Evolutionary conservation across 1,140 invertebrate genomes (phyloP).

Genomic region (Saxidomus purpurata): DNA sequence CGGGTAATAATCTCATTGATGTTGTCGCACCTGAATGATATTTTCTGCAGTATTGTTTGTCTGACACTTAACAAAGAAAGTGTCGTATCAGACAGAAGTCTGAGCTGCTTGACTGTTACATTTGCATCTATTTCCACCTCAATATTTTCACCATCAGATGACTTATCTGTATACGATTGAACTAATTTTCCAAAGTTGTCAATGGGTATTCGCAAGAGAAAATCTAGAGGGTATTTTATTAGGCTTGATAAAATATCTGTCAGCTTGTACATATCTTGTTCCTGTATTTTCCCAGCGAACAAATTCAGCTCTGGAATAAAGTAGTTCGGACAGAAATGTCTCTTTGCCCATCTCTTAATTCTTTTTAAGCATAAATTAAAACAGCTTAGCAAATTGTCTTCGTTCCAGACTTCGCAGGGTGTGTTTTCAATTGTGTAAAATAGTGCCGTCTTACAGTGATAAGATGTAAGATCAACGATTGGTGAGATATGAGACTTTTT

Average conservation of each 20-base stretch:
- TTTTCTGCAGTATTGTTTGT: neutral
- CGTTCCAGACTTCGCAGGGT: neutral
- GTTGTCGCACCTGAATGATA: neutral
- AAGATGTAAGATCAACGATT: neutral
- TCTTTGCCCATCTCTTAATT: neutral
- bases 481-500: slow-evolving; percentile 20
- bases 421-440: slow-evolving; percentile 37
- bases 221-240: neutral
- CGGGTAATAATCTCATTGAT: neutral
- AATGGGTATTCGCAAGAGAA: neutral
- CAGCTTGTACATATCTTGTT: neutral
- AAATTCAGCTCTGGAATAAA: slow-evolving; percentile 37
- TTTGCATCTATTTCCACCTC: neutral
- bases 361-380: neutral
- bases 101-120: neutral
- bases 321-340: slow-evolving; percentile 27
- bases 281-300: neutral
- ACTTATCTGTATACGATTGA: neutral
- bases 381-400: slow-evolving; percentile 36
- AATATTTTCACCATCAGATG: neutral
- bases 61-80: neutral
- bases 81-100: neutral
- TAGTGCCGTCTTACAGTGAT: slow-evolving; percentile 39
- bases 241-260: neutral
- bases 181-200: slow-evolving; percentile 2